These are phyloP conservation scores for Mayetiola destructor DNA, from an alignment of 2,888 invertebrate genomes.

Conservation along the genomic window DNA sequence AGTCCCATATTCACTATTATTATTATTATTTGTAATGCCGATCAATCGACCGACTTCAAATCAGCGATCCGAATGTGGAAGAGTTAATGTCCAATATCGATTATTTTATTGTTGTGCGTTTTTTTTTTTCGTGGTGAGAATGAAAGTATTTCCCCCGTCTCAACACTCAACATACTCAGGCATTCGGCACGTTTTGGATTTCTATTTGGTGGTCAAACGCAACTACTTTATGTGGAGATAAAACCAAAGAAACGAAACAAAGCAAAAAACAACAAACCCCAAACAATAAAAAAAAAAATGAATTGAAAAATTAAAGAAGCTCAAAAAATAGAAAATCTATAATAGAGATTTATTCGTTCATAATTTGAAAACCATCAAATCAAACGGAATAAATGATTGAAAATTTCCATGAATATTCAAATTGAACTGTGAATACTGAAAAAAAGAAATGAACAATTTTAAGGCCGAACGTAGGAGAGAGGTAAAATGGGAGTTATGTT, in stretches of 20 bases:
- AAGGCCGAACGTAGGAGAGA: too few species aligned
- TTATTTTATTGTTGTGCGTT: background rate
- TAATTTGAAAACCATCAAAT: background rate
- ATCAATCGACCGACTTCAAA: too few species aligned
- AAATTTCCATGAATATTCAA: too few species aligned
- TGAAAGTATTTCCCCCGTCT: background rate
- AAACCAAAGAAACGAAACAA: background rate
- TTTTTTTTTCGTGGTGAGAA: background rate
- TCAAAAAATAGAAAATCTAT: background rate
- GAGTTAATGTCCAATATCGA: constrained; percentile 5
- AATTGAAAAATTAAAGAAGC: background rate
- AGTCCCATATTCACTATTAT: too few species aligned
- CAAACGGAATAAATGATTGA: constrained; percentile 2
- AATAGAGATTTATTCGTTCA: background rate
- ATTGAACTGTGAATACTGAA: background rate
- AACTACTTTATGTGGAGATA: background rate
- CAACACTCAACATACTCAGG: too few species aligned
- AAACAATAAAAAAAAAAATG: constrained; percentile 10
- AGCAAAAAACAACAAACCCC: background rate
- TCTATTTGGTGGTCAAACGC: background rate
- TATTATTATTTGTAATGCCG: too few species aligned
- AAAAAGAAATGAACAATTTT: background rate
- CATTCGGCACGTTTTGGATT: too few species aligned
- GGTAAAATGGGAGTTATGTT: too few species aligned
- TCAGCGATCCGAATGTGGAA: background rate